Evolutionary conservation across 2,888 invertebrate species (phyloP), one percentile per base, ranked within the genome.

Genomic region (Selenia dentaria): DNA sequence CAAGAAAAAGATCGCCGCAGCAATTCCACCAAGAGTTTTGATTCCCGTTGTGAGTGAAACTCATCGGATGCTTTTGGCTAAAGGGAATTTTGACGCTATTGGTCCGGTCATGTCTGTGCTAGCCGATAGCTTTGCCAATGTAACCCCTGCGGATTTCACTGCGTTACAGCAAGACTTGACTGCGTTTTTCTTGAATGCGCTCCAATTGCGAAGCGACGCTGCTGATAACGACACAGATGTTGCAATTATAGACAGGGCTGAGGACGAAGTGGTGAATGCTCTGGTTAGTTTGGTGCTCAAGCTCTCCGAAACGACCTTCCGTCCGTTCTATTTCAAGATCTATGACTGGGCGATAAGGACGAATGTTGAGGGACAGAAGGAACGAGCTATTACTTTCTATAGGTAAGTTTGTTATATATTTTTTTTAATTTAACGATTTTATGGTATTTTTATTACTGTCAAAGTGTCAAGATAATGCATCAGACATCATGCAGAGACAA

Each of bases 301-400:
- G 79, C 84, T 98, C 16, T 97, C 97, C 0, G 98, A 98, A 79
- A 94, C 94, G 0, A 94, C 94, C 26, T 99, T 99, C 82, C 93
- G 96, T 51, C 97, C 98, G 0, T 92, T 98, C 64, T 97, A 97
- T 79, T 94, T 95, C 65, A 94, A 95, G 85, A 91, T 98, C 9
- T 97, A 95, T 74, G 96, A 96, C 68, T 98, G 98, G 98, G 96
- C 97, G 0, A 92, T 93, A 28, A 91, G 94, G 52, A 87, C 90
- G 42, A 92, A 93, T 51, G 86, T 91, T 61, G 88, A 91, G 43
- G 89, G 91, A 34, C 91, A 92, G 37, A 93, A 93, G 42, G 93
- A 94, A 45, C 88, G 96, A 45, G 85, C 93, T 6, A 94, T 97
- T 35, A 97, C 97, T 0, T 98, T 97, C 78, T 97, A 96, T 75